Percentiles rank a stretch among this genome's conserved stretches.
Evolutionary conservation across 2,113 vertebrate genomes (phyloP).

Genomic region (Falcunculus frontatus): DNA sequence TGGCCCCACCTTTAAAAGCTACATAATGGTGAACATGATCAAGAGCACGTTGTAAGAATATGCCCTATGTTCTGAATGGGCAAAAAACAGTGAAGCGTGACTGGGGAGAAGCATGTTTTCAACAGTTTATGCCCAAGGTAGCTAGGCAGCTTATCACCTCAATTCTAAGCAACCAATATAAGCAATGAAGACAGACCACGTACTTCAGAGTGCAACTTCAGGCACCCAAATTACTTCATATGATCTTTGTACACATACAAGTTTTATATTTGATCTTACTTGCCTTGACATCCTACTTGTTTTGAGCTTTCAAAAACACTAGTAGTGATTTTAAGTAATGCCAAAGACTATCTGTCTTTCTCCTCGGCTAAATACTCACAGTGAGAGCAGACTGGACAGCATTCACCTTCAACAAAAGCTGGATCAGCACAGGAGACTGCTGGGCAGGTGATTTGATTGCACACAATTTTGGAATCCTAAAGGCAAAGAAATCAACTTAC

Average conservation of each 20-base stretch:
- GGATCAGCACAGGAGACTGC: constrained; percentile 86
- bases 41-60: not conserved
- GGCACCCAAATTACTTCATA: not conserved
- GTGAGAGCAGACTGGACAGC: constrained; percentile 86
- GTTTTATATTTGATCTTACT: not conserved
- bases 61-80: not conserved
- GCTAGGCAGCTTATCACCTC: not conserved
- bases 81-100: not conserved
- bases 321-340: not conserved
- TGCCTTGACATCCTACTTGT: not conserved
- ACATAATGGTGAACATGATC: not conserved
- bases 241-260: not conserved
- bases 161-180: not conserved
- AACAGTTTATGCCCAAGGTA: not conserved
- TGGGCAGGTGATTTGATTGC: constrained; percentile 91
- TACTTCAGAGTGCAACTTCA: not conserved
- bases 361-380: constrained; percentile 76
- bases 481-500: not conserved
- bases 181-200: not conserved
- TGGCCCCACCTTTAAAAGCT: not conserved
- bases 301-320: not conserved
- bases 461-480: constrained; percentile 92
- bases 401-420: constrained; percentile 87
- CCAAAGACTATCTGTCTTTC: not conserved
- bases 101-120: not conserved